phyloP scores from a whole-genome alignment of 1,140 invertebrate species.

The Drosophila lowei region DNA sequence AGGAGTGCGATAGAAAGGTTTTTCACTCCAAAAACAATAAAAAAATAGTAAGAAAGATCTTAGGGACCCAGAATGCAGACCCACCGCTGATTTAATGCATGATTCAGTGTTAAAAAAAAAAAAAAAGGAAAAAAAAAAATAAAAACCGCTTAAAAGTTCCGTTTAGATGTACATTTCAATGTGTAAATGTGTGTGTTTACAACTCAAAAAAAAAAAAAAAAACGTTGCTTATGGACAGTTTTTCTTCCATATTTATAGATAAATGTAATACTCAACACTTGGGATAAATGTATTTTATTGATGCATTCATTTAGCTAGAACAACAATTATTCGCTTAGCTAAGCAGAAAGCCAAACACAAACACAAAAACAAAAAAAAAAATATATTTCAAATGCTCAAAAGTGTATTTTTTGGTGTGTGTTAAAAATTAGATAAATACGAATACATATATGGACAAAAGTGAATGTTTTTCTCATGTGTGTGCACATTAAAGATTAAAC shows the following conservation, averaged over 20 bases:
- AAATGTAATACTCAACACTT: slow-evolving; percentile 44
- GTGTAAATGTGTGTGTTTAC: slow-evolving; percentile 46
- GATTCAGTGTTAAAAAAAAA: slow-evolving; percentile 59
- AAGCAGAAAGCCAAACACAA: slow-evolving; percentile 27
- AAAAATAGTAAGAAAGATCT: no score
- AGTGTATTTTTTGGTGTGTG: slow-evolving; percentile 56
- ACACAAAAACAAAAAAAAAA: slow-evolving; percentile 8
- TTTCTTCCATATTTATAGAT: slow-evolving; percentile 68
- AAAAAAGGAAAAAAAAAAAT: slow-evolving; percentile 16
- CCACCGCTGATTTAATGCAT: slow-evolving; percentile 63
- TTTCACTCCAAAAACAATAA: no score
- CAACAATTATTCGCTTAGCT: slow-evolving; percentile 58
- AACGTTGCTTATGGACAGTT: slow-evolving; percentile 76
- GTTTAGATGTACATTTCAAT: slow-evolving; percentile 26
- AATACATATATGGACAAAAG: no score
- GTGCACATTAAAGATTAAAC: slow-evolving; percentile 38
- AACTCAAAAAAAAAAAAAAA: slow-evolving; percentile 10
- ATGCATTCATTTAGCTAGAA: slow-evolving; percentile 73
- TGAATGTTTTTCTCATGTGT: slow-evolving; percentile 26
- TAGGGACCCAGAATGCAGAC: no score
- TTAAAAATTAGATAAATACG: slow-evolving; percentile 41
- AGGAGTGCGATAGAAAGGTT: no score
- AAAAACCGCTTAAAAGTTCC: slow-evolving; percentile 14
- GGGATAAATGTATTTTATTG: slow-evolving; percentile 76
- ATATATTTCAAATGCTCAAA: slow-evolving; percentile 19